These are phyloP conservation scores for Diprion similis DNA, from an alignment of 1,140 invertebrate species.

Conservation along the genomic window DNA sequence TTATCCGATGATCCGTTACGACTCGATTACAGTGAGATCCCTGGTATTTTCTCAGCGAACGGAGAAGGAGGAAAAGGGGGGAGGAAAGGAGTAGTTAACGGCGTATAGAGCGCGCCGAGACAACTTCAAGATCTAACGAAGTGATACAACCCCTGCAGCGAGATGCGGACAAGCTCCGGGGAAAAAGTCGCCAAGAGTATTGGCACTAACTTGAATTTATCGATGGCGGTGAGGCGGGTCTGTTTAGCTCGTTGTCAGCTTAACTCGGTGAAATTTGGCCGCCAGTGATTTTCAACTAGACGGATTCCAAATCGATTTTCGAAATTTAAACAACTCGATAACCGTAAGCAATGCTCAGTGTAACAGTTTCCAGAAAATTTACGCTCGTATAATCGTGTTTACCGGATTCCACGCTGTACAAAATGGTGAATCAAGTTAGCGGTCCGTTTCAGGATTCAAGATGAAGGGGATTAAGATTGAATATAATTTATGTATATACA, in stretches of 20 bases:
- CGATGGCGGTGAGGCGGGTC: slow-evolving; percentile 32
- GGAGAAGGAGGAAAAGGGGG: too few relatives aligned
- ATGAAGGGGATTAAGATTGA: too few relatives aligned
- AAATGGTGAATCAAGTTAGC: too few relatives aligned
- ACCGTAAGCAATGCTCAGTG: too few relatives aligned
- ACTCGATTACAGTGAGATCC: background rate
- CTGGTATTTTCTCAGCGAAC: background rate
- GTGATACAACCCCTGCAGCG: slow-evolving; percentile 6
- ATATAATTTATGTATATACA: too few relatives aligned
- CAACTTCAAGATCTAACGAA: background rate
- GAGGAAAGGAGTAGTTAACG: too few relatives aligned
- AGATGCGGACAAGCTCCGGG: slow-evolving; percentile 11
- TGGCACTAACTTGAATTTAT: slow-evolving; percentile 37
- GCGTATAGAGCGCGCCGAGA: background rate
- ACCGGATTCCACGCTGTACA: too few relatives aligned
- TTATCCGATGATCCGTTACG: background rate
- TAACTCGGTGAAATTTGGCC: background rate
- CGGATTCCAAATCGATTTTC: too few relatives aligned
- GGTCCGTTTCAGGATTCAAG: too few relatives aligned
- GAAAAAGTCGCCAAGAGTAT: slow-evolving; percentile 23
- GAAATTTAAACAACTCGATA: too few relatives aligned
- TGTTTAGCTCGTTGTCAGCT: slow-evolving; percentile 23
- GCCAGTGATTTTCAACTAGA: background rate
- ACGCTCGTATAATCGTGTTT: too few relatives aligned
- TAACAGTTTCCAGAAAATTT: too few relatives aligned